Evolutionary conservation across 2,888 invertebrate genomes (phyloP), one percentile per base, ranked within the genome.

Genomic region (Lasioglossum villosulum): DNA sequence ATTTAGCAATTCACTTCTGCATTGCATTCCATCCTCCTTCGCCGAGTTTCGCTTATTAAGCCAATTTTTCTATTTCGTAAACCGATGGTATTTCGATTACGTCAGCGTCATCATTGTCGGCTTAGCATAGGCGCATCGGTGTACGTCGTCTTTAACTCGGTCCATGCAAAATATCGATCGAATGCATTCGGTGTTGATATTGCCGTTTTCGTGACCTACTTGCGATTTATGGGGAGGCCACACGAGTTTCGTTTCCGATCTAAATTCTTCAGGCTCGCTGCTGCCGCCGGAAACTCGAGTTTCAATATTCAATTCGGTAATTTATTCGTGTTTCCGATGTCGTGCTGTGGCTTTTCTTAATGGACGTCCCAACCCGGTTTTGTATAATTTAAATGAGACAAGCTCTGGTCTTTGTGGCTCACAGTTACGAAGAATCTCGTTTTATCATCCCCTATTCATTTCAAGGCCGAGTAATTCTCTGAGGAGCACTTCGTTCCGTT

Each of bases 1-100:
- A 76, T 81, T 75, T 63, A 63, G 52, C n/a, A 72, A 75, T 71
- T 71, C 34, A 56, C 45, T 56, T 63, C 27, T 19, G 23, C n/a
- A 39, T 76, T 19, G 37, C 45, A 76, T 83, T 85, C 75, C 80
- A 52, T 80, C 76, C 76, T 83, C 68, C 66, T 72, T 45, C 30
- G 16, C 39, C 63, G 52, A 37, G 70, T 74, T 52, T 84, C 37
- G 66, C 75, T 76, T 76, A 34, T 76, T 59, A 74, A 74, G 70
- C 34, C 30, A 59, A 70, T 84, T 76, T 79, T 63, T 75, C 75
- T 30, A 30, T 80, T 76, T 34, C 75, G 39, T 34, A 37, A 52
- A 79, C 52, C 68, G 73, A 30, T 45, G 66, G 52, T 39, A 30
- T 30, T 30, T 63, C n/a, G 34, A 10, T 27, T 23, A 42, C 84